Conservation (phyloP, 2,113 vertebrate species). For the Myotis brandtii region DNA sequence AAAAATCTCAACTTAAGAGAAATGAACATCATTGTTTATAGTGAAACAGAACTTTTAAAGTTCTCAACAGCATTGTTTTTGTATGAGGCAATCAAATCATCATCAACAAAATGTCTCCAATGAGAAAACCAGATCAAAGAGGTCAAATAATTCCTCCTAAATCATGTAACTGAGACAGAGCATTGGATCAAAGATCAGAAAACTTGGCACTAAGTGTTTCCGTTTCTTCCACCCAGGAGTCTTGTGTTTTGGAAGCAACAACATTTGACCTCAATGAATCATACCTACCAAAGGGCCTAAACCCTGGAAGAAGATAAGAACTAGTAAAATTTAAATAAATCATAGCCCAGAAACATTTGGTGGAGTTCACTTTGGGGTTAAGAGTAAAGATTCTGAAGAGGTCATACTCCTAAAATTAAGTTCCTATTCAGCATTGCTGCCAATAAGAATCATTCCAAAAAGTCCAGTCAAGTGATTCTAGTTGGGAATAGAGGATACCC, state of each 20-base stretch:
- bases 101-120: not conserved
- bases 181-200: slow-evolving; percentile 53
- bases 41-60: not conserved
- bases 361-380: slow-evolving; percentile 51
- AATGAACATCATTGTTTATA: not conserved
- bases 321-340: slow-evolving; percentile 63
- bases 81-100: slow-evolving; percentile 21
- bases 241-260: slow-evolving; percentile 64
- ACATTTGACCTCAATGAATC: slow-evolving; percentile 58
- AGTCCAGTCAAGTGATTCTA: not conserved
- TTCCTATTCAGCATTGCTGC: not conserved
- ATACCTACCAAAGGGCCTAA: slow-evolving; percentile 58
- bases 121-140: slow-evolving; percentile 37
- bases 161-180: not conserved
- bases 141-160: slow-evolving; percentile 43
- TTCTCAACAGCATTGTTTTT: slow-evolving; percentile 25
- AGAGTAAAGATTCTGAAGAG: not conserved
- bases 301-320: slow-evolving; percentile 63
- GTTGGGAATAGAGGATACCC: not conserved
- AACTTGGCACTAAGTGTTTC: not conserved
- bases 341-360: slow-evolving; percentile 37
- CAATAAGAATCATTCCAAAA: not conserved
- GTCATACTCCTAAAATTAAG: not conserved
- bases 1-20: not conserved
- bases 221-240: not conserved